phyloP scores from a whole-genome alignment of 1,140 invertebrate species.

The Gyrodactylus bullatarudis region DNA sequence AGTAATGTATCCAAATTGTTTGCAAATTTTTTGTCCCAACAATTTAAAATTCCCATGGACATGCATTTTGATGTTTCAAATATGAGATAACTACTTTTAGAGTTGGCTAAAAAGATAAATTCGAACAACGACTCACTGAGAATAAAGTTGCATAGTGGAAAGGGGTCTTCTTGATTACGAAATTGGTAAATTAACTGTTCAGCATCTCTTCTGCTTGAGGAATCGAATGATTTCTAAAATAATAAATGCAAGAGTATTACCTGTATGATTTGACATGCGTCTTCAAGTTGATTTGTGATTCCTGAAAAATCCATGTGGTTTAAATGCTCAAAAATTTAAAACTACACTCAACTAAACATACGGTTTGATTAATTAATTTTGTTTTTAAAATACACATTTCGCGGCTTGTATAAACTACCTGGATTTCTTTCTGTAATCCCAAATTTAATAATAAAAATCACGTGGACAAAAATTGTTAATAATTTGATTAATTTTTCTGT shows the following conservation, averaged over 20 bases:
- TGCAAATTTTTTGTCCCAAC: background rate
- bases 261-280: background rate
- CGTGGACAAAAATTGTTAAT: too few relatives aligned
- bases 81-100: background rate
- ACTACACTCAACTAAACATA: background rate
- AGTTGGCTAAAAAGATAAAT: too few relatives aligned
- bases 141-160: background rate
- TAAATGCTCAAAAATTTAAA: background rate
- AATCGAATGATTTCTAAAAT: background rate
- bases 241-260: background rate
- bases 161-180: background rate
- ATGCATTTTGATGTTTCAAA: background rate
- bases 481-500: too few relatives aligned
- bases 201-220: background rate
- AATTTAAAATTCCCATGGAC: background rate
- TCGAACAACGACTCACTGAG: too few relatives aligned
- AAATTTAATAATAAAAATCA: background rate
- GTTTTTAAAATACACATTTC: background rate
- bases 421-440: background rate
- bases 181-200: background rate
- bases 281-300: background rate
- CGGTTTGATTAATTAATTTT: background rate
- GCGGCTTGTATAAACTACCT: background rate
- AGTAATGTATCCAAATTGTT: background rate
- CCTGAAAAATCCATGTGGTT: background rate